Conservation (phyloP, 2,113 vertebrate species). For the Prietella phreatophila region DNA sequence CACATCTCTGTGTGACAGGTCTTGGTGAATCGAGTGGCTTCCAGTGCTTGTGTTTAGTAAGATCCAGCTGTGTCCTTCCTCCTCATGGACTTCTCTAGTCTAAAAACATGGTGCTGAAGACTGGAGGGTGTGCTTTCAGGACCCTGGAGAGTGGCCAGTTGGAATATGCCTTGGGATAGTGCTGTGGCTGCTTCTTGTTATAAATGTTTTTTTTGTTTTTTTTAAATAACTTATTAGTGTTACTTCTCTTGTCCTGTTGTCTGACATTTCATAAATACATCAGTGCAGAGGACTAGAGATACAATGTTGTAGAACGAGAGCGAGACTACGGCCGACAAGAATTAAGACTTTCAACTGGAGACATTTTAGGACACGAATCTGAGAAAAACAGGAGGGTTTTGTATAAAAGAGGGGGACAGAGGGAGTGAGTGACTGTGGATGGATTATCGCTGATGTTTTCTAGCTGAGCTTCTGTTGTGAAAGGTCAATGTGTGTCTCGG, state of each 20-base stretch:
- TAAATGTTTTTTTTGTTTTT: neutral
- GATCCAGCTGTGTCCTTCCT: slow-evolving; percentile 17
- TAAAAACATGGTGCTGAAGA: neutral
- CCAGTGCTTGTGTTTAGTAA: neutral
- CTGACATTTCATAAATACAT: slow-evolving; percentile 34
- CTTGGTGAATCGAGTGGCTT: slow-evolving; percentile 6
- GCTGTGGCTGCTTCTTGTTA: neutral
- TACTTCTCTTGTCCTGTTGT: slow-evolving; percentile 18
- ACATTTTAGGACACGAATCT: neutral
- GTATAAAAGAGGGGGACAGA: neutral
- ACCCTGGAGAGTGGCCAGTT: slow-evolving; percentile 18
- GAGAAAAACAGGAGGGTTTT: neutral
- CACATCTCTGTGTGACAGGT: neutral
- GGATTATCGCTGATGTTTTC: slow-evolving; percentile 40
- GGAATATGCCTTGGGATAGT: too few species aligned
- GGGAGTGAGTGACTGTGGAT: slow-evolving; percentile 5
- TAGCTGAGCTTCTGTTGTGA: slow-evolving; percentile 43
- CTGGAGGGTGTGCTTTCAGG: slow-evolving; percentile 15
- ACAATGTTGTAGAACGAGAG: neutral
- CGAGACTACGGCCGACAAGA: neutral
- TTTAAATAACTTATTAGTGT: neutral
- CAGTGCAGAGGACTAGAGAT: neutral
- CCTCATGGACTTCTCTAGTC: neutral
- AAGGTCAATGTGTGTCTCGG: slow-evolving; percentile 48
- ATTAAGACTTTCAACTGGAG: neutral